phyloP scores from a whole-genome alignment of 2,113 vertebrate species.

The Fulmarus glacialis region DNA sequence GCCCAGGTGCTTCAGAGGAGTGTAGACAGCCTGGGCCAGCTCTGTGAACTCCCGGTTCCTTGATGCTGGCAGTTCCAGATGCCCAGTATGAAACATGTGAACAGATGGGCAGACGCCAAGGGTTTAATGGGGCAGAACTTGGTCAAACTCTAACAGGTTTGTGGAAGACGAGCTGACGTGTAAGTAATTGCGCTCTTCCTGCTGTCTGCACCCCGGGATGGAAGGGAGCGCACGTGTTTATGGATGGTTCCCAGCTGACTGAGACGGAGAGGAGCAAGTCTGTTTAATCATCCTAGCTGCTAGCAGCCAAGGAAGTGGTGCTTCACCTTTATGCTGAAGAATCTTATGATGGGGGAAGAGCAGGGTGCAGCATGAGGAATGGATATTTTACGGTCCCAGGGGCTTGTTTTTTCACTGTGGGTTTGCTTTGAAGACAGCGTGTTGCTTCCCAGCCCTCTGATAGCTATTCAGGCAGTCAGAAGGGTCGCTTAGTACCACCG shows the following conservation, averaged over 20 bases:
- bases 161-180: background rate
- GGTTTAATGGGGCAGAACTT: background rate
- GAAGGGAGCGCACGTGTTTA: rapidly evolving
- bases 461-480: background rate
- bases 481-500: background rate
- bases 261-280: background rate
- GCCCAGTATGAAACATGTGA: background rate
- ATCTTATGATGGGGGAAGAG: background rate
- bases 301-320: background rate
- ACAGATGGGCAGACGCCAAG: background rate
- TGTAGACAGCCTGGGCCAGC: background rate
- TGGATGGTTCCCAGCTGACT: background rate
- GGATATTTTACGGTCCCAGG: background rate
- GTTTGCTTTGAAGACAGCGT: background rate
- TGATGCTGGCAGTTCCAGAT: background rate
- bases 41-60: background rate
- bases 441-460: background rate
- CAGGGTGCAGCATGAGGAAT: background rate
- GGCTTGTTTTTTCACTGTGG: background rate
- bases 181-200: background rate
- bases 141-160: background rate
- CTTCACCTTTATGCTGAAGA: rapidly evolving
- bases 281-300: background rate
- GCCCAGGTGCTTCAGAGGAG: background rate
- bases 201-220: background rate